Base-by-base conservation (phyloP, 2,888 invertebrate species). In the Laothoe populi region DNA sequence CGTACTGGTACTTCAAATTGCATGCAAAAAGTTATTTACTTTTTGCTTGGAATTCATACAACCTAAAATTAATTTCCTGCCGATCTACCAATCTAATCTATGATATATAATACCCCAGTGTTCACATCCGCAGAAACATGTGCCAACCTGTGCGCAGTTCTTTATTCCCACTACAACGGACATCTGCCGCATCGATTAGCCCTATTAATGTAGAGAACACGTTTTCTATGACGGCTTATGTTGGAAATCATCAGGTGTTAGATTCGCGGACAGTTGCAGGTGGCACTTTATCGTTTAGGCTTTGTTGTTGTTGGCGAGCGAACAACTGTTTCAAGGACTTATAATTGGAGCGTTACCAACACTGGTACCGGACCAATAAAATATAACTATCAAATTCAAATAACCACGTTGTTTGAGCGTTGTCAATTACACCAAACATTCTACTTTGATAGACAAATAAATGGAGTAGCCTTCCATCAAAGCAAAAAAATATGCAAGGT, bases 231-330 rank as follows among this genome's bases (percentile, higher is more conserved):
- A 23, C 23, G 10, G 21, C 21, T 21, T 45, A 19, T 46, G 13
- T 46, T 8, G 46, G 8, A 49, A 49, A 53, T 53, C 35, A 53
- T 53, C 53, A 53, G 53, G 53, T 53, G 53, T 53, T 53, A 31
- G 49, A 53, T 44, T 53, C 53, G 53, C 53, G 35, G 35, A 53
- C 4, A 35, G 31, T 35, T 13, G 53, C 53, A 53, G 53, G 53
- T 53, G 53, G n/a, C 21, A n/a, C 3, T 53, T 10, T 53, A 2
- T 1, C 38, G 38, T 38, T 11, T 38, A 1, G 13, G 1, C 13
- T 38, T 38, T 11, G 13, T 1, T 7, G 13, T 31, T 4, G 31
- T n/a, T n/a, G n/a, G n/a, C n/a, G n/a, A n/a, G n/a, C n/a, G n/a
- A n/a, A n/a, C n/a, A n/a, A n/a, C 26, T 26, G 26, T 26, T 7